These are phyloP conservation scores for Pycnonotus jocosus DNA, from an alignment of 2,113 vertebrate species.

Conservation along the genomic window DNA sequence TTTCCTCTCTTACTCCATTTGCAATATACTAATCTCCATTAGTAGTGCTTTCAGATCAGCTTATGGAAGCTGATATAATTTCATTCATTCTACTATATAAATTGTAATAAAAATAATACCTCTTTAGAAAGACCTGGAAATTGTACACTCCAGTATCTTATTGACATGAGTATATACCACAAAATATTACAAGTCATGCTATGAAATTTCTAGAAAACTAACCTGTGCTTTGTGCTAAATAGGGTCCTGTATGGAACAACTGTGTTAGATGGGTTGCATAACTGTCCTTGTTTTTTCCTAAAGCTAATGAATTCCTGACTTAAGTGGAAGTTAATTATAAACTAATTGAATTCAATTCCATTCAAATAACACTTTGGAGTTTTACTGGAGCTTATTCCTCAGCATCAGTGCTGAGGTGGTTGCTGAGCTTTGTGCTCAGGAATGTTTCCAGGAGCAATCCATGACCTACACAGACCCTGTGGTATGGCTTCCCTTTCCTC, in stretches of 20 bases:
- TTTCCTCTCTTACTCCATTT: neutral
- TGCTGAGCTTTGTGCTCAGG: neutral
- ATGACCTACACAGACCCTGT: accelerated
- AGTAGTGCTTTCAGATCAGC: neutral
- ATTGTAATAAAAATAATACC: neutral
- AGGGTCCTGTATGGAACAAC: neutral
- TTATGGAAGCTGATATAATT: neutral
- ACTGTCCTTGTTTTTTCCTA: neutral
- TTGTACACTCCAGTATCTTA: neutral
- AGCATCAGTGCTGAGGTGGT: neutral
- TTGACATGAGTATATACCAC: neutral
- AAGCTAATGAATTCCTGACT: neutral
- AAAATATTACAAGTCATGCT: neutral
- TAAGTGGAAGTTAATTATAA: neutral
- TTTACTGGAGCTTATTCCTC: neutral
- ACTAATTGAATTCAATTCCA: neutral
- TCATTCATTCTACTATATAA: neutral
- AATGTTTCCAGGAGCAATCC: neutral
- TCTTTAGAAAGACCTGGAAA: neutral
- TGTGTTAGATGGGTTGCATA: neutral
- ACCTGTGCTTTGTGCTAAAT: neutral
- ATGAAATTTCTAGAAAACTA: neutral
- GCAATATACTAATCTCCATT: neutral
- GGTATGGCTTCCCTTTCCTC: neutral
- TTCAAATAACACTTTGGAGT: neutral